Percentiles rank a stretch among this genome's conserved stretches.
Evolutionary conservation across 92 coral and sea anemone genomes (phyloP).

Genomic region (Isaurus tuberculatus): DNA sequence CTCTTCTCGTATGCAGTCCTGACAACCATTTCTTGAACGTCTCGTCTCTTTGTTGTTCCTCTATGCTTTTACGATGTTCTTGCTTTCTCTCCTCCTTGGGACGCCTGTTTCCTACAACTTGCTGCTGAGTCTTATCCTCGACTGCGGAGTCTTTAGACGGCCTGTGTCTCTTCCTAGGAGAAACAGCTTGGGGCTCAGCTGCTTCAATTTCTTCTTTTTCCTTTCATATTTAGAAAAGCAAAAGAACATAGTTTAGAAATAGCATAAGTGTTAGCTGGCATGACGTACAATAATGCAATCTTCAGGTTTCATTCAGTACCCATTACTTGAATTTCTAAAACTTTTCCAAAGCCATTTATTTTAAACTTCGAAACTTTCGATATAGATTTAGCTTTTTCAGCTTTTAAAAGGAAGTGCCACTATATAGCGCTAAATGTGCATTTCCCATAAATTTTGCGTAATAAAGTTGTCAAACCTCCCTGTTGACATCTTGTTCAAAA

Average conservation of each 20-base stretch:
- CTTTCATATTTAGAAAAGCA: slow-evolving; percentile 1
- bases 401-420: no score
- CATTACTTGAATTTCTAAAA: no score
- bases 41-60: slow-evolving; percentile 80
- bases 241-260: not conserved
- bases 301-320: no score
- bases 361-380: no score
- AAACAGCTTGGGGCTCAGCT: slow-evolving; percentile 23
- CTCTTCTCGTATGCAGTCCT: slow-evolving; percentile 81
- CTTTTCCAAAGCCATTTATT: no score
- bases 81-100: slow-evolving; percentile 85
- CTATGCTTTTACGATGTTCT: slow-evolving; percentile 76
- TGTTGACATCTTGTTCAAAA: no score
- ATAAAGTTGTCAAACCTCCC: no score
- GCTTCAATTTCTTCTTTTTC: slow-evolving; percentile 65
- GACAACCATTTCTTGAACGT: slow-evolving; percentile 87
- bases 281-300: no score
- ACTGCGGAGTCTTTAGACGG: slow-evolving; percentile 62
- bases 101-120: slow-evolving; percentile 69
- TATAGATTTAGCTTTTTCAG: no score
- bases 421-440: no score
- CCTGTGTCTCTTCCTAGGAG: slow-evolving; percentile 80
- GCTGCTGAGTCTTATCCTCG: slow-evolving; percentile 63
- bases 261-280: not conserved
- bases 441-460: no score